These are phyloP conservation scores for Phoronis australis DNA, from an alignment of 2,888 invertebrate species.

Conservation along the genomic window DNA sequence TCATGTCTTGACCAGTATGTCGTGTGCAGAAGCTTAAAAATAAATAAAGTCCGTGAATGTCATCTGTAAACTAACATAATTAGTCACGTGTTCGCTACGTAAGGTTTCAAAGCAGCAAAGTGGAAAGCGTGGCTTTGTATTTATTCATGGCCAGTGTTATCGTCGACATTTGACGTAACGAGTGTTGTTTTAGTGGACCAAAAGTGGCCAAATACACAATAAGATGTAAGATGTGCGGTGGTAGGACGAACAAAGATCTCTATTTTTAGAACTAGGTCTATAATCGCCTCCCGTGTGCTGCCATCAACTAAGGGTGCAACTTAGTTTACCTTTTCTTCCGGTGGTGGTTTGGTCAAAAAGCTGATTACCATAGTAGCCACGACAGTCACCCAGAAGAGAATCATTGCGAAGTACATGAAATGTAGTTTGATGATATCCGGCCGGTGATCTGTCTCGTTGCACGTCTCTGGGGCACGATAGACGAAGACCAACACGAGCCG, in stretches of 20 bases:
- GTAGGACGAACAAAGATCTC: too few species aligned
- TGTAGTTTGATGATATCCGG: conserved; percentile 44
- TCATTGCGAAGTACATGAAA: conserved; percentile 54
- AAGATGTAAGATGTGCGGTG: too few species aligned
- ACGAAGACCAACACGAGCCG: conserved; percentile 53
- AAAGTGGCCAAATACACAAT: too few species aligned
- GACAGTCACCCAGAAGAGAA: conserved; percentile 44
- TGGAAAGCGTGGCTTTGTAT: too few species aligned
- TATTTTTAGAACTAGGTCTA: too few species aligned
- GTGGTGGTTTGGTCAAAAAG: conserved; percentile 29
- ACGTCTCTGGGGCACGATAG: conserved; percentile 47
- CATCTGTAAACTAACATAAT: not conserved
- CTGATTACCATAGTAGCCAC: conserved; percentile 29
- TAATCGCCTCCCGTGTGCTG: too few species aligned
- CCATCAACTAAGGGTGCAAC: too few species aligned
- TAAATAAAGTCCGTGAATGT: not conserved
- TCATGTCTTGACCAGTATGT: conserved; percentile 2
- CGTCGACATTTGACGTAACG: not conserved
- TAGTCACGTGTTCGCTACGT: not conserved
- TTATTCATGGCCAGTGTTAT: too few species aligned
- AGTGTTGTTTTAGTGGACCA: not conserved
- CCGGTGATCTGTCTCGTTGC: conserved; percentile 44
- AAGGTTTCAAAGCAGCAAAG: not conserved
- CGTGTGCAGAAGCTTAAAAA: conserved; percentile 1
- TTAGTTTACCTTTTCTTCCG: conserved; percentile 1